A percentile compares a stretch with the other conserved stretches of the same genome.
These are phyloP conservation scores for Corvus moneduloides DNA, from an alignment of 2,113 vertebrate species.

Conservation along the genomic window DNA sequence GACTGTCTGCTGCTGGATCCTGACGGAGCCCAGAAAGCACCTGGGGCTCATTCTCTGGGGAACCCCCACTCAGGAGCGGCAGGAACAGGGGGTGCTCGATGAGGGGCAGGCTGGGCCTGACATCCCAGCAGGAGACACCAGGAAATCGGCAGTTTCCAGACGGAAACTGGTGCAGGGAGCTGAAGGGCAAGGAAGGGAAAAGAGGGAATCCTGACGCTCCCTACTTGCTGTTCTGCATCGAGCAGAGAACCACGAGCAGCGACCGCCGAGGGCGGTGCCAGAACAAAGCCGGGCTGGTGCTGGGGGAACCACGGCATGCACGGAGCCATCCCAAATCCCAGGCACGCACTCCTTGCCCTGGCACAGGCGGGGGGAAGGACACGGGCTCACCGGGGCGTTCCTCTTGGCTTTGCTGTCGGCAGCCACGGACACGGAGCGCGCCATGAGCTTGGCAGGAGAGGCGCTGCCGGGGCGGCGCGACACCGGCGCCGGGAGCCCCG, in stretches of 20 bases:
- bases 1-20: background rate
- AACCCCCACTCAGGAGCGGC: rapidly evolving
- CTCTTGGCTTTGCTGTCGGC: conserved; percentile 73
- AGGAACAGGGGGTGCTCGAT: background rate
- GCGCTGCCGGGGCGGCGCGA: conserved; percentile 82
- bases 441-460: conserved; percentile 71
- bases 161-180: rapidly evolving
- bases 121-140: background rate
- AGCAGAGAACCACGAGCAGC: rapidly evolving
- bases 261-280: rapidly evolving
- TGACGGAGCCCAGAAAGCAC: background rate
- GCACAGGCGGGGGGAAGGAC: background rate
- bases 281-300: background rate
- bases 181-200: background rate
- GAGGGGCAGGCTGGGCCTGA: background rate
- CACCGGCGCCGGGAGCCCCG: conserved; percentile 77
- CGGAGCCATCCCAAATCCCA: rapidly evolving
- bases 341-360: rapidly evolving
- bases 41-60: background rate
- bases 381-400: conserved; percentile 78
- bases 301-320: background rate
- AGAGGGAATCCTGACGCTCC: background rate
- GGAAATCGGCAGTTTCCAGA: rapidly evolving
- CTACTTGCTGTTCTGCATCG: rapidly evolving
- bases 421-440: conserved; percentile 80